Conservation (phyloP, 1,140 invertebrate genomes). For the Lordiphosa mommai region DNA sequence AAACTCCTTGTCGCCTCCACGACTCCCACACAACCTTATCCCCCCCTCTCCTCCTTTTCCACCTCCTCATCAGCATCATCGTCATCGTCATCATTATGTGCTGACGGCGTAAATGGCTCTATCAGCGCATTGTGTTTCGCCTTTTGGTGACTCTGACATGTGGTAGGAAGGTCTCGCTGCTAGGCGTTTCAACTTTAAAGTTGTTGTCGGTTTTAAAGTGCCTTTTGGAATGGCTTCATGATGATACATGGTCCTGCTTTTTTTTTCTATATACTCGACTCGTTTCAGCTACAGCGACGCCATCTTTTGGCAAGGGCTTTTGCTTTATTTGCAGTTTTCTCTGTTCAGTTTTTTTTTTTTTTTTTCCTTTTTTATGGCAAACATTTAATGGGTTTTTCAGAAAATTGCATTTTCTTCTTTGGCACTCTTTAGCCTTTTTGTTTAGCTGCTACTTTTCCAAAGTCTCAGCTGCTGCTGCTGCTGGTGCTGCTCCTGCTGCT, state of each 20-base stretch:
- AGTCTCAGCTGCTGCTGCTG: constrained; percentile 26
- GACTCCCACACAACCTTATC: not conserved
- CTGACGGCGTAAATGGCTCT: constrained; percentile 76
- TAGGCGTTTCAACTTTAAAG: constrained; percentile 41
- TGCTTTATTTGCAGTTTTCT: constrained; percentile 69
- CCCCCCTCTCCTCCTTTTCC: not conserved
- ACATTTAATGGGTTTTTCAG: constrained; percentile 79
- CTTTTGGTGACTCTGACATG: constrained; percentile 53
- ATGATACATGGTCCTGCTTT: constrained; percentile 20
- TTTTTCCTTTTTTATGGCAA: constrained; percentile 54
- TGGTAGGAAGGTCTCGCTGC: constrained; percentile 20
- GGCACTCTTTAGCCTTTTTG: constrained; percentile 71
- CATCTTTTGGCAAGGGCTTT: constrained; percentile 48
- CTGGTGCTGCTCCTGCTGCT: constrained; percentile 5
- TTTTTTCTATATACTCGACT: no score
- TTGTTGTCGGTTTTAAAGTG: constrained; percentile 58
- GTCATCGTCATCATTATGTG: constrained; percentile 69
- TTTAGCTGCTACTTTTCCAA: constrained; percentile 67
- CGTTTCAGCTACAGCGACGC: constrained; percentile 35
- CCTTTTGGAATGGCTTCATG: constrained; percentile 65
- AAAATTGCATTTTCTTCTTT: constrained; percentile 79
- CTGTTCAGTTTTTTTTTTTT: constrained; percentile 4
- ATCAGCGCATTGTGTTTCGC: constrained; percentile 59
- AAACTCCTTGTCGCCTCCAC: not conserved
- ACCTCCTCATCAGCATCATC: constrained; percentile 2